These are phyloP conservation scores for Ceratina calcarata DNA, from an alignment of 1,140 invertebrate species.

Conservation along the genomic window DNA sequence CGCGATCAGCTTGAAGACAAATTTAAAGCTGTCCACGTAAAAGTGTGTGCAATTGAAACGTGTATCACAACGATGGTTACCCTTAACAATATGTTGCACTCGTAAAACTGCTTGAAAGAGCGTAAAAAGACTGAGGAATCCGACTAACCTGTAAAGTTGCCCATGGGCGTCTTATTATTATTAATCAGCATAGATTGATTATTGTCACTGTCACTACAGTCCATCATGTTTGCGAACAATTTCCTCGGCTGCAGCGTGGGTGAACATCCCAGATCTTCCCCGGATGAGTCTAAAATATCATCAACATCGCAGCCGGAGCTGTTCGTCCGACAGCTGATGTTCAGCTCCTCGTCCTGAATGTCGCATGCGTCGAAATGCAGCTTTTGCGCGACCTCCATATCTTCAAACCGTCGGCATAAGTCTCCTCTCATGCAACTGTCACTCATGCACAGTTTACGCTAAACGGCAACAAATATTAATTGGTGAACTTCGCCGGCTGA, in stretches of 20 bases:
- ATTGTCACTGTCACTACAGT: constrained; percentile 72
- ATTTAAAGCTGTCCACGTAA: background rate
- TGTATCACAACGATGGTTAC: background rate
- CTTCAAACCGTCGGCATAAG: constrained; percentile 61
- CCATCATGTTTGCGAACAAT: constrained; percentile 72
- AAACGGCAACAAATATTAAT: constrained; percentile 36
- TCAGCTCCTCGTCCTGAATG: constrained; percentile 75
- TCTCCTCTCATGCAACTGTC: constrained; percentile 11
- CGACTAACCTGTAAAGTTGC: constrained; percentile 70
- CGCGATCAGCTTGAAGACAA: background rate
- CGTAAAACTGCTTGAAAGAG: background rate
- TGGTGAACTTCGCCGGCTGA: constrained; percentile 35
- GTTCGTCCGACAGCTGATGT: constrained; percentile 72
- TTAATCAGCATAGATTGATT: constrained; percentile 54
- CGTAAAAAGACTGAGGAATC: constrained; percentile 3
- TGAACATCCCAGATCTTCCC: constrained; percentile 71
- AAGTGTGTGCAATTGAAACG: background rate
- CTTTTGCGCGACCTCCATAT: constrained; percentile 74
- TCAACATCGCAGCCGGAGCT: constrained; percentile 75
- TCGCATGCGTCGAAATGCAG: constrained; percentile 72
- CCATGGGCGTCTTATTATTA: constrained; percentile 60
- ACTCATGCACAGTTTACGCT: background rate
- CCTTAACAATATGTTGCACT: background rate
- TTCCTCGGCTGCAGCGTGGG: constrained; percentile 72
- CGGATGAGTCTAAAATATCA: constrained; percentile 73